phyloP scores from a whole-genome alignment of 2,888 invertebrate species.

The Drosophila borborema region DNA sequence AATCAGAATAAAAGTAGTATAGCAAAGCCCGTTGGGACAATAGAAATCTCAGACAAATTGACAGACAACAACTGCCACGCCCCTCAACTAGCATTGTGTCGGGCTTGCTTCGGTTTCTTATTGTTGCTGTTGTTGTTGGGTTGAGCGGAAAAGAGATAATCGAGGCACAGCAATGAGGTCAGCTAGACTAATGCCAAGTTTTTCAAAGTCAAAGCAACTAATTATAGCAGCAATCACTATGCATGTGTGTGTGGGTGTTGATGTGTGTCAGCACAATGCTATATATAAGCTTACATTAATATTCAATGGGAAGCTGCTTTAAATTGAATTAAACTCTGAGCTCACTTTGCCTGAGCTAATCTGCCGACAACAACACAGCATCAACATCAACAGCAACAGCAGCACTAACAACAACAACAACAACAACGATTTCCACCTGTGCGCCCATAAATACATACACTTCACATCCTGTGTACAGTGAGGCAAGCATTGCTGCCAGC shows the following conservation, averaged over 20 bases:
- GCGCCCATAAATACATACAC: conserved; percentile 35
- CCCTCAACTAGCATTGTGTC: neutral
- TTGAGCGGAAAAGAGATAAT: neutral
- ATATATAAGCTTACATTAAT: neutral
- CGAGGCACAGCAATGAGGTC: conserved; percentile 10
- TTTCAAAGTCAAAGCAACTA: conserved; percentile 21
- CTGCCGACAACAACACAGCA: conserved; percentile 12
- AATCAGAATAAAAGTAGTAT: neutral
- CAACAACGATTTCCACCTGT: conserved; percentile 45
- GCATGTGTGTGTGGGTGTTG: conserved; percentile 4
- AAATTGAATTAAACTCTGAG: conserved; percentile 53
- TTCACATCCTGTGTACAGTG: conserved; percentile 20
- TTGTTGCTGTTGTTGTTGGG: neutral
- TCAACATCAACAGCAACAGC: conserved; percentile 14
- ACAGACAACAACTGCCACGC: conserved; percentile 11
- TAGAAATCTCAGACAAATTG: conserved; percentile 15
- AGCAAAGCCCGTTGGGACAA: no score
- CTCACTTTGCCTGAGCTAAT: conserved; percentile 21
- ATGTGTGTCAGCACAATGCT: conserved; percentile 3
- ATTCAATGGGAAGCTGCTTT: conserved; percentile 8
- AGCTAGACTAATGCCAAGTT: conserved; percentile 8
- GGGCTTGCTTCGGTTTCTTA: neutral
- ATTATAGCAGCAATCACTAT: conserved; percentile 6
- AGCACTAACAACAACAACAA: conserved; percentile 2
- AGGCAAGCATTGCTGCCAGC: conserved; percentile 6